Conservation (phyloP, 2,113 vertebrate genomes). For the Phoxinus phoxinus region DNA sequence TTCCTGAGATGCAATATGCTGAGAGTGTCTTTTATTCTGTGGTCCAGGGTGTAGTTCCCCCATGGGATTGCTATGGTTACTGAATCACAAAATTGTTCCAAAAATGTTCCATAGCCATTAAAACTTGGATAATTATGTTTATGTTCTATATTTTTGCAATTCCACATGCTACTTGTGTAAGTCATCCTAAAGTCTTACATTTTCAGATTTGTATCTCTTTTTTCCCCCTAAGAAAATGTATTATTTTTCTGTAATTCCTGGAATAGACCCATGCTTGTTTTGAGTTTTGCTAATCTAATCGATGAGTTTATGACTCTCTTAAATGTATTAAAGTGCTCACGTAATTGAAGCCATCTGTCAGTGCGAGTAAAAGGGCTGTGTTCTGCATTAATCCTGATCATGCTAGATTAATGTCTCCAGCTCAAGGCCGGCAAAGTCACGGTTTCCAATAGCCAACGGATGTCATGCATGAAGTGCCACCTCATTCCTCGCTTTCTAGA, state of each 20-base stretch:
- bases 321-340: conserved; percentile 58
- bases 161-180: not conserved
- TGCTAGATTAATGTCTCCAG: conserved; percentile 47
- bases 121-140: conserved; percentile 6
- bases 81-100: conserved; percentile 24
- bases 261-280: conserved; percentile 44
- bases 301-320: conserved; percentile 55
- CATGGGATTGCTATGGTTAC: conserved; percentile 18
- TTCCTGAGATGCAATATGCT: conserved; percentile 31
- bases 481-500: not conserved
- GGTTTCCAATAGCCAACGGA: conserved; percentile 9
- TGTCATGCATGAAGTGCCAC: conserved; percentile 7
- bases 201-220: not conserved
- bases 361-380: conserved; percentile 40
- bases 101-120: conserved; percentile 17
- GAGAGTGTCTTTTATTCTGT: conserved; percentile 38
- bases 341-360: conserved; percentile 62
- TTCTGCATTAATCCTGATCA: conserved; percentile 56
- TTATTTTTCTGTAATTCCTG: conserved; percentile 34
- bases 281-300: conserved; percentile 59
- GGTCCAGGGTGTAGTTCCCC: conserved; percentile 35
- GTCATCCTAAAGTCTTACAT: not conserved
- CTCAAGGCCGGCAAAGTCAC: conserved; percentile 16
- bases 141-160: conserved; percentile 4
- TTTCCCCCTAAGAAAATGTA: not conserved